These are phyloP conservation scores for Corvus moneduloides DNA, from an alignment of 2,113 vertebrate genomes.

Conservation along the genomic window DNA sequence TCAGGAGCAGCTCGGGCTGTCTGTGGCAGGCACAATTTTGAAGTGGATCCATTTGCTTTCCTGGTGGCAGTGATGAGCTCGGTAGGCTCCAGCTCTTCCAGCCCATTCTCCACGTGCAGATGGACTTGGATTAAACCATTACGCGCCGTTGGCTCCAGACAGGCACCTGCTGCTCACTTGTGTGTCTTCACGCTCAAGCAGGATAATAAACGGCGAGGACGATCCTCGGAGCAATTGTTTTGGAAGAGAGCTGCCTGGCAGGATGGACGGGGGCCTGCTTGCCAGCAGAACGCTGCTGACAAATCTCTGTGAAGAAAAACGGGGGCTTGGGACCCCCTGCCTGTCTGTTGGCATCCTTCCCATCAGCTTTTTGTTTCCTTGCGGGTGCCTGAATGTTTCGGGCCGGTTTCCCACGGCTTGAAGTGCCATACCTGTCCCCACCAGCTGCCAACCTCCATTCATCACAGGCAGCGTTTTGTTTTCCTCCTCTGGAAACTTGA, in stretches of 20 bases:
- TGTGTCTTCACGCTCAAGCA: neutral
- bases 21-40: neutral
- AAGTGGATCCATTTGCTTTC: neutral
- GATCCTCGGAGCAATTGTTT: neutral
- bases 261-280: neutral
- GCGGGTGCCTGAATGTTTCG: neutral
- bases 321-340: neutral
- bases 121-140: neutral
- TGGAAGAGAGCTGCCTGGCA: neutral
- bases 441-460: conserved; percentile 23
- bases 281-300: neutral
- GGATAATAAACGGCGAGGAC: rapidly evolving
- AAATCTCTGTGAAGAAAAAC: neutral
- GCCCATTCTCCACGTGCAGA: neutral
- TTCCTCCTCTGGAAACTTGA: neutral
- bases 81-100: neutral
- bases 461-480: neutral
- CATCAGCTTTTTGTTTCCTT: neutral
- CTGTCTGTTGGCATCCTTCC: neutral
- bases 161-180: neutral
- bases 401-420: neutral
- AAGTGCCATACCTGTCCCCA: neutral
- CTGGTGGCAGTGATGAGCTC: neutral
- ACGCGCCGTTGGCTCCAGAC: neutral
- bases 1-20: neutral